Percentiles rank a stretch among this genome's conserved stretches.
Evolutionary conservation across 2,888 invertebrate genomes (phyloP).

Genomic region (Vannuccia rotundouncinata): DNA sequence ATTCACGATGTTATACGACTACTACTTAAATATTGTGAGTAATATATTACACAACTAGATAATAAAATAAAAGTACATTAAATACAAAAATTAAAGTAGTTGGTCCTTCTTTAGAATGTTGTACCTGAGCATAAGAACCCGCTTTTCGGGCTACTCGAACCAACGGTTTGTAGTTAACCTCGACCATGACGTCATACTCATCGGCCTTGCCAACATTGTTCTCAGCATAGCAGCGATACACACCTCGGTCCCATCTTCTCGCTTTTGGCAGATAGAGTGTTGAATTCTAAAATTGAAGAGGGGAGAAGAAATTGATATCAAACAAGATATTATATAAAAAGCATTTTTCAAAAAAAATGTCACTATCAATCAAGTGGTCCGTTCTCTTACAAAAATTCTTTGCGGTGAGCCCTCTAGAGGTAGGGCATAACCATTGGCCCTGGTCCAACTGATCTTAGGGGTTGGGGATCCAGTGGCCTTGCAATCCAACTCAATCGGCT

Average conservation of each 20-base stretch:
- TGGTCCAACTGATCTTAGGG: slow-evolving; percentile 54
- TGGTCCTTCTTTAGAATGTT: no score
- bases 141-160: slow-evolving; percentile 47
- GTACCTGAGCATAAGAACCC: slow-evolving; percentile 52
- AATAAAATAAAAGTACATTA: no score
- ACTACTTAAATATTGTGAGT: no score
- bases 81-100: no score
- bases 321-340: no score
- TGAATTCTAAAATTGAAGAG: slow-evolving; percentile 37
- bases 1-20: neutral
- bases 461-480: slow-evolving; percentile 50
- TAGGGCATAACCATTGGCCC: slow-evolving; percentile 49
- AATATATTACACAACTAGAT: no score
- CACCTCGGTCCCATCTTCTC: slow-evolving; percentile 46
- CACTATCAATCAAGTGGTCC: no score
- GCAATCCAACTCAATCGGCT: slow-evolving; percentile 46
- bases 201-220: slow-evolving; percentile 54
- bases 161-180: slow-evolving; percentile 48
- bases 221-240: slow-evolving; percentile 55
- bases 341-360: no score
- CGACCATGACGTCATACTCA: slow-evolving; percentile 48
- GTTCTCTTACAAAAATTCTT: slow-evolving; percentile 32
- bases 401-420: slow-evolving; percentile 42
- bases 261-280: slow-evolving; percentile 40
- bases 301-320: no score